A percentile compares a stretch with the other conserved stretches of the same genome.
Conservation (phyloP, 2,888 invertebrate genomes). For the Strigamia transsilvanica region DNA sequence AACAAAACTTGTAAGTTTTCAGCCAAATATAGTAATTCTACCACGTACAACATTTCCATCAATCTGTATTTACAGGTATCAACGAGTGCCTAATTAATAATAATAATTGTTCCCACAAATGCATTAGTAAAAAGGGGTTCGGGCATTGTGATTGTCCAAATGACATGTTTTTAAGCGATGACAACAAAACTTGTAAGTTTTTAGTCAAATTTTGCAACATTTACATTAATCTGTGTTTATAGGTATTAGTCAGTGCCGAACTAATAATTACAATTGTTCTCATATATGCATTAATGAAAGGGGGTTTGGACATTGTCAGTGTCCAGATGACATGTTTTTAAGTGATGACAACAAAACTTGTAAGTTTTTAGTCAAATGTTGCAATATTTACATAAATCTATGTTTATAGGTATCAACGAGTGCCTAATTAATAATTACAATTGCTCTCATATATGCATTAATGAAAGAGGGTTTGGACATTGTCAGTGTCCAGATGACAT, state of each 20-base stretch:
- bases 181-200: constrained; percentile 6
- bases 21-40: too few species aligned
- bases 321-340: constrained; percentile 60
- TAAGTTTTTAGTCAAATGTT: too few species aligned
- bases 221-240: constrained; percentile 51
- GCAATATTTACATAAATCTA: background rate
- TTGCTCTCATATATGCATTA: constrained; percentile 16
- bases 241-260: constrained; percentile 65
- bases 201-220: too few species aligned
- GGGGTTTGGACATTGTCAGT: constrained; percentile 63
- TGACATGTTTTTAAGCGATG: background rate
- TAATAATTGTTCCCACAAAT: background rate
- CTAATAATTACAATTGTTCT: constrained; percentile 63
- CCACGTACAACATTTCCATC: background rate
- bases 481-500: constrained; percentile 4
- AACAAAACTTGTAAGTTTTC: background rate
- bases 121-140: background rate
- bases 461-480: background rate
- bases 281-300: constrained; percentile 64
- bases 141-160: background rate
- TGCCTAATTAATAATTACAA: background rate
- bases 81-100: background rate
- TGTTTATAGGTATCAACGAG: background rate
- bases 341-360: background rate
- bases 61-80: background rate